Conservation (phyloP, 53 echinoderm and acorn worm species). For the Zoroaster sp. region DNA sequence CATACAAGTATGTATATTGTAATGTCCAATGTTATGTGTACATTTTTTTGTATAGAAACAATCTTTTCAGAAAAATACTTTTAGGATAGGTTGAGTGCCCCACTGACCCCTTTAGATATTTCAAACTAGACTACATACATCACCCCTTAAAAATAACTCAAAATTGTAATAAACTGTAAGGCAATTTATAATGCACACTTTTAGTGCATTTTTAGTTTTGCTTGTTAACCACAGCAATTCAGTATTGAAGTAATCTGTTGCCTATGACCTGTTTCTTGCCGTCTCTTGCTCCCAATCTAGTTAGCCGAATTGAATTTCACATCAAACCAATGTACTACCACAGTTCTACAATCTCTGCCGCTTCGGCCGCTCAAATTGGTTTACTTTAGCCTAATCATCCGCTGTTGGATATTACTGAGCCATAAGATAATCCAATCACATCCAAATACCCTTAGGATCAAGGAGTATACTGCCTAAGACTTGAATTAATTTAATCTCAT, state of each 20-base stretch:
- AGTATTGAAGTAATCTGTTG: conserved; percentile 22
- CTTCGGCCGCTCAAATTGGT: conserved; percentile 24
- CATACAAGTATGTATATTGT: no score
- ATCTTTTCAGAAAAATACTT: no score
- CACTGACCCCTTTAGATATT: no score
- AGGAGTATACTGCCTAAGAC: conserved; percentile 5
- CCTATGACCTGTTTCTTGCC: conserved; percentile 28
- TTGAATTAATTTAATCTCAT: conserved; percentile 47
- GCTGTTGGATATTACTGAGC: conserved; percentile 27
- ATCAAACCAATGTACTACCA: conserved; percentile 43
- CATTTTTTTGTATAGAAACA: no score
- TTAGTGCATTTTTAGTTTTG: neutral
- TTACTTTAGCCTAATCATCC: conserved; percentile 38
- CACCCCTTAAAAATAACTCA: neutral
- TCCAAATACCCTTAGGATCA: neutral
- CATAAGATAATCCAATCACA: conserved; percentile 38
- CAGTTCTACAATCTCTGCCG: conserved; percentile 7
- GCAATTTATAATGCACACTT: neutral
- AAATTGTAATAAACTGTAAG: neutral
- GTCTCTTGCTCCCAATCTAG: conserved; percentile 1
- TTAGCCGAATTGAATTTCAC: conserved; percentile 48
- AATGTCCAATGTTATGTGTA: no score
- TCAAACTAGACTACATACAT: no score
- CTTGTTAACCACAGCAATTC: neutral
- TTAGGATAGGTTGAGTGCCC: no score